Percentiles rank a stretch among this genome's conserved stretches.
These are phyloP conservation scores for Alectura lathami DNA, from an alignment of 2,113 vertebrate species.

Conservation along the genomic window DNA sequence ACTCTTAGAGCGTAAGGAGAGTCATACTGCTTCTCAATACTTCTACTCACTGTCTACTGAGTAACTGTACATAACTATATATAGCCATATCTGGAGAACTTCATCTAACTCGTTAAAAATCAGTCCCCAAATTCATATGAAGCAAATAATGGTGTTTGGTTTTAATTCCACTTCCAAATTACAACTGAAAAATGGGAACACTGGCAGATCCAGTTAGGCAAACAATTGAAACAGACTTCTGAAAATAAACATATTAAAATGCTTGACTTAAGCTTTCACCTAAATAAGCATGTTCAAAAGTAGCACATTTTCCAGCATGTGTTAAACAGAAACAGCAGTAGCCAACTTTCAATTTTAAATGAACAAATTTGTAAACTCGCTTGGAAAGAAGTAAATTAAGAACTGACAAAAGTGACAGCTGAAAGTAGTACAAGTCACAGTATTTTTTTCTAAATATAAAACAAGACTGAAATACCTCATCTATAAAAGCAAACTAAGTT, in stretches of 20 bases:
- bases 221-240: neutral
- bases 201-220: neutral
- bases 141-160: neutral
- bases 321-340: slow-evolving; percentile 42
- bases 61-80: neutral
- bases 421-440: slow-evolving; percentile 32
- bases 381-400: slow-evolving; percentile 63
- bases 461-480: slow-evolving; percentile 49
- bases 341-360: slow-evolving; percentile 61
- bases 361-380: slow-evolving; percentile 47
- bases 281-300: slow-evolving; percentile 37
- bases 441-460: slow-evolving; percentile 53
- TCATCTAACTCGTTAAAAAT: neutral
- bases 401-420: slow-evolving; percentile 63
- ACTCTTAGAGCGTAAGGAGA: neutral
- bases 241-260: slow-evolving; percentile 9
- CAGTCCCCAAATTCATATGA: neutral
- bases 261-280: slow-evolving; percentile 25
- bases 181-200: neutral
- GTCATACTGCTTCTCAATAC: neutral
- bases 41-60: neutral
- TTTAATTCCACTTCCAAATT: neutral
- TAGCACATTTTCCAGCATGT: slow-evolving; percentile 53
- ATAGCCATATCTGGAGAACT: accelerated
- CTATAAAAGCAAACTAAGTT: slow-evolving; percentile 28